A percentile compares a stretch with the other conserved stretches of the same genome.
Conservation (phyloP, 1,140 invertebrate genomes). For the Rhysida immarginata region DNA sequence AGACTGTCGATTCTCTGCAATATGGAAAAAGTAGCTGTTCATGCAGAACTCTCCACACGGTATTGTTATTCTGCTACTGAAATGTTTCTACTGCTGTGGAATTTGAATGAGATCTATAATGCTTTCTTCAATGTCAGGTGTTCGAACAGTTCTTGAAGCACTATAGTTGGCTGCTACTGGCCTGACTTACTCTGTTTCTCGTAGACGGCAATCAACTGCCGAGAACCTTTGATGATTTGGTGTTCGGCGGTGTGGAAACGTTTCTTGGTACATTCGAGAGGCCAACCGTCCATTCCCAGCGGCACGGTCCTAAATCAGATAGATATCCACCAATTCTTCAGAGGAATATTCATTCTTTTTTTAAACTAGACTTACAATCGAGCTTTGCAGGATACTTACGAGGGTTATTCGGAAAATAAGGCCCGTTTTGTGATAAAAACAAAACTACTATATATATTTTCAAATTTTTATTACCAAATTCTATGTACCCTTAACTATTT, state of each 20-base stretch:
- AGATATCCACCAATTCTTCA: neutral
- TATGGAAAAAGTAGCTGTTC: neutral
- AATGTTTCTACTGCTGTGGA: neutral
- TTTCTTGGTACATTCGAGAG: neutral
- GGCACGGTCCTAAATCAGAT: neutral
- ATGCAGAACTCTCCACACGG: no score
- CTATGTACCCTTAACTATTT: no score
- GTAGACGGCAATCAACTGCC: neutral
- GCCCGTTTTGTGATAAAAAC: no score
- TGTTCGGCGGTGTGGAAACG: neutral
- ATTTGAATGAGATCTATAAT: neutral
- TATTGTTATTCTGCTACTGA: neutral
- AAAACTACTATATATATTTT: no score
- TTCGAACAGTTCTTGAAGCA: neutral
- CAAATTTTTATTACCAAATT: no score
- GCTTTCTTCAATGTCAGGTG: neutral
- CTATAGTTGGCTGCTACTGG: no score
- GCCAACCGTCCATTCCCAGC: neutral
- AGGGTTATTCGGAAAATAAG: no score
- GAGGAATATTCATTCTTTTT: neutral
- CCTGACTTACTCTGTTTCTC: neutral
- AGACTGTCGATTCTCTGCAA: no score
- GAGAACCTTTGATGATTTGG: neutral
- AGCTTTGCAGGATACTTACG: no score
- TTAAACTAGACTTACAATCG: no score